Percentiles rank a stretch among this genome's conserved stretches.
Conservation (phyloP, 2,888 invertebrate genomes). For the Cephus runcator region DNA sequence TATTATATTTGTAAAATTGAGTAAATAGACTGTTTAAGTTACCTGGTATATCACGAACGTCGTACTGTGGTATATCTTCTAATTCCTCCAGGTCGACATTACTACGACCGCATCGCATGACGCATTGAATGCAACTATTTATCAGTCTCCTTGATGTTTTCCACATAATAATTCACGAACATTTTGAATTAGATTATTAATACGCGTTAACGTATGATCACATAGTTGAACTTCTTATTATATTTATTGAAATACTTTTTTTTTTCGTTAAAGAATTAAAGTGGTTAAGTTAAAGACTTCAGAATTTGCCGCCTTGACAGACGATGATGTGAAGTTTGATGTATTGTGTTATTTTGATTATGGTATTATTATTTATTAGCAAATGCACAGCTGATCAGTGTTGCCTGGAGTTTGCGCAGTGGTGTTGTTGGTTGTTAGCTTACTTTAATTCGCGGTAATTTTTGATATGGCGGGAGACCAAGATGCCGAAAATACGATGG, state of each 20-base stretch:
- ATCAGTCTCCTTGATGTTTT: slow-evolving; percentile 38
- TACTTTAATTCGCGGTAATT: background rate
- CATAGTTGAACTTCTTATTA: background rate
- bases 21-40: slow-evolving; percentile 13
- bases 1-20: background rate
- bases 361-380: background rate
- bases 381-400: background rate
- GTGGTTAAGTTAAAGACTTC: background rate
- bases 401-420: background rate
- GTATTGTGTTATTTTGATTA: background rate
- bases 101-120: slow-evolving; percentile 38
- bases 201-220: background rate
- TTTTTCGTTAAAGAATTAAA: background rate
- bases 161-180: slow-evolving; percentile 47
- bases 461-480: slow-evolving; percentile 40
- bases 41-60: slow-evolving; percentile 44
- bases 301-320: background rate
- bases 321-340: background rate
- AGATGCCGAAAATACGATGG: slow-evolving; percentile 40
- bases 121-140: slow-evolving; percentile 38
- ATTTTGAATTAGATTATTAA: slow-evolving; percentile 34
- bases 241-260: background rate
- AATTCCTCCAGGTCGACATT: slow-evolving; percentile 36
- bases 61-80: slow-evolving; percentile 44
- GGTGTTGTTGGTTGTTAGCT: background rate